Base-by-base conservation (phyloP, 1,140 invertebrate genomes). In the Arctopsyche grandis region DNA sequence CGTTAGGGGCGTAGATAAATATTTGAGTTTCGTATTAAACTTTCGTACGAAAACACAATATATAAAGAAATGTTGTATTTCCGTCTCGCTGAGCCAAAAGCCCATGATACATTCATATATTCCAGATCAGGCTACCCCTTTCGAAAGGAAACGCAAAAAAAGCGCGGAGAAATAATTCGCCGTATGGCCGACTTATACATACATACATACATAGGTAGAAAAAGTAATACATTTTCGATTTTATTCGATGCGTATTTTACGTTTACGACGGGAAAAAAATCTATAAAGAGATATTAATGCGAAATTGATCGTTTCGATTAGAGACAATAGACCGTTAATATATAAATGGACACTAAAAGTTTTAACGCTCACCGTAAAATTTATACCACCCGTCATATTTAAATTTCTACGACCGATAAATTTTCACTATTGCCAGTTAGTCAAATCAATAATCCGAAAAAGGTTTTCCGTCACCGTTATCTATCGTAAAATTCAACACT, bases 1-100 rank as follows among this genome's bases (percentile, higher is more conserved):
- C 3, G 48, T 52, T 52, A 1, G 48, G 29, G 10, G 12, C 22
- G 14, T 24, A 22, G 63, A 66, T 66, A 66, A 66, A 66, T 66
- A 66, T 66, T 66, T 66, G 63, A 66, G 63, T 66, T 66, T 26
- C 63, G 21, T 66, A 66, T 66, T 66, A 66, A 66, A 66, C 22
- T 66, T 66, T 66, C 63, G 63, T 24, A 66, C 24, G 63, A 29
- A 66, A 22, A 26, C 21, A 60, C n/a, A 60, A 22, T 29, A 19
- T 60, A 60, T 60, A 9, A 60, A 52, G 16, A 52, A 19, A 19
- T 19, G 48, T 52, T 19, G 48, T 19, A 14, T 52, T 52, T 52
- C 16, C 48, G 16, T 19, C 29, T 38, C 29, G 29, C 7, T 38
- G 29, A 52, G 16, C 48, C 12, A 14, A 52, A 12, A 16, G 10